phyloP scores from a whole-genome alignment of 1,140 invertebrate genomes.

The Daktulosphaira vitifoliae region DNA sequence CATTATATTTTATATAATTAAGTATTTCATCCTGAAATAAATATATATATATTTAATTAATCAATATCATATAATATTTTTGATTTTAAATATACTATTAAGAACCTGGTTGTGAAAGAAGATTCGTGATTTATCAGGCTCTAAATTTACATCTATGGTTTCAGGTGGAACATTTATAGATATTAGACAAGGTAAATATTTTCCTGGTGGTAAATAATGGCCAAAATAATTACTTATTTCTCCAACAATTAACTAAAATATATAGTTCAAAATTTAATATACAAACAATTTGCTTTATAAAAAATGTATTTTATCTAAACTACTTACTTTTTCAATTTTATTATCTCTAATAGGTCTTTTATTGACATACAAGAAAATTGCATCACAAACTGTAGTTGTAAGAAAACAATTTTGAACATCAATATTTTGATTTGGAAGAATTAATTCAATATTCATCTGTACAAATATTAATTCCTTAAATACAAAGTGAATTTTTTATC shows the following conservation, averaged over 20 bases:
- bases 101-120: constrained; percentile 47
- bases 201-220: constrained; percentile 39
- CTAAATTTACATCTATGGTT: constrained; percentile 54
- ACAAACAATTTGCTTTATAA: not conserved
- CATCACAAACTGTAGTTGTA: constrained; percentile 39
- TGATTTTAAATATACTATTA: not conserved
- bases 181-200: constrained; percentile 46
- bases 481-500: no score
- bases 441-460: constrained; percentile 45
- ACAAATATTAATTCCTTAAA: no score
- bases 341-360: constrained; percentile 51
- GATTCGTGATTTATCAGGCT: constrained; percentile 56
- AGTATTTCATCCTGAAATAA: not conserved
- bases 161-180: constrained; percentile 45
- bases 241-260: constrained; percentile 35
- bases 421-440: constrained; percentile 44
- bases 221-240: constrained; percentile 38
- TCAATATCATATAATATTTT: no score
- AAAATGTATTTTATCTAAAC: not conserved
- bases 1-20: not conserved
- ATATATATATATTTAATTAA: not conserved
- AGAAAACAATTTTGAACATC: constrained; percentile 25
- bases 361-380: constrained; percentile 49
- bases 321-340: constrained; percentile 42
- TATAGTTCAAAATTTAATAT: not conserved